Base-by-base conservation (phyloP, 2,113 vertebrate species). In the Oplegnathus fasciatus region DNA sequence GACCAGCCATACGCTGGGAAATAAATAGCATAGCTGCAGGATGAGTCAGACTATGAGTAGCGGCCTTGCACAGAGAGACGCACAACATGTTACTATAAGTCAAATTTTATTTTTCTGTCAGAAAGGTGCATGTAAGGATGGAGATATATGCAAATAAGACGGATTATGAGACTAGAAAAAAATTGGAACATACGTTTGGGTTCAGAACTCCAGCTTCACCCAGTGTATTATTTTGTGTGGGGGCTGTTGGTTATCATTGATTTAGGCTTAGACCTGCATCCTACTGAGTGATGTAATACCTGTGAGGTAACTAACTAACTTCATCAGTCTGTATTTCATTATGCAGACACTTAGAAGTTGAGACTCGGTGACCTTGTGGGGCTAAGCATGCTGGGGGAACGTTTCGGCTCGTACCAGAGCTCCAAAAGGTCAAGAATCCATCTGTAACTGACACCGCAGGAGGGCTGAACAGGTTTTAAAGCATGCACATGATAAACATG, bases 1-100 rank as follows among this genome's bases (percentile, higher is more conserved):
- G 67, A 78, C 62, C n/a, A 52, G 44, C 52, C 11, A 20, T 11
- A 34, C 40, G 78, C 30, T n/a, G 54, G 61, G 65, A 71, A 84
- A 83, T 58, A 79, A 88, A 85, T 65, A 80, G 57, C 57, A 84
- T 68, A 70, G 83, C 88, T 88, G 84, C 86, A 86, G 70, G 75
- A 87, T 94, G 92, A 93, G 89, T 90, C 90, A 90, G 81, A 80
- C 67, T 30, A 4, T 58, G 13, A 46, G 50, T 37, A n/a, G 37
- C 32, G 46, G 70, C 55, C 3, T 62, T 57, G 22, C 44, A n/a
- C 14, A 44, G 6, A 4, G 28, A 79, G 54, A 24, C 62, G 46
- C 48, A 67, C 7, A 77, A 54, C 8, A 40, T 61, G n/a, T 28
- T 66, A n/a, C 14, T 37, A 14, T 14, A 76, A 37, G 10, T 55